phyloP scores from a whole-genome alignment of 1,140 invertebrate genomes.

The Drosophila trapezifrons region DNA sequence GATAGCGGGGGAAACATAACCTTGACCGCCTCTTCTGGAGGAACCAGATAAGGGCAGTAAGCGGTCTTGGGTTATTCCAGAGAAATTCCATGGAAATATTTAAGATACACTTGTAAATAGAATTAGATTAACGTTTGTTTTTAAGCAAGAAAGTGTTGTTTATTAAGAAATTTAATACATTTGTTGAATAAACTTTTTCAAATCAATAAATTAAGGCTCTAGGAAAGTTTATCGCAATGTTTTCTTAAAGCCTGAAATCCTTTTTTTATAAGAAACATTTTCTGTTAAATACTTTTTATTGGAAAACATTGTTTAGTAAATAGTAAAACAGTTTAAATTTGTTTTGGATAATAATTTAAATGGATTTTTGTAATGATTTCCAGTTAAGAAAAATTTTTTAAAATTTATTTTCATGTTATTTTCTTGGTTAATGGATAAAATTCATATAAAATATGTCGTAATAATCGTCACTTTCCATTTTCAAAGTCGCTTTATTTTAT shows the following conservation, averaged over 20 bases:
- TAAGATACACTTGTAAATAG: background rate
- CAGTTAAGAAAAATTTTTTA: too few species aligned
- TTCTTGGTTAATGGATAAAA: background rate
- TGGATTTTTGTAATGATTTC: background rate
- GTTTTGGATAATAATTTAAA: too few species aligned
- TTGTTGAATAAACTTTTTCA: too few species aligned
- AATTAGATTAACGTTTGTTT: background rate
- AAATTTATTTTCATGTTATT: too few species aligned
- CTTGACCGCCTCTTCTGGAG: constrained; percentile 42
- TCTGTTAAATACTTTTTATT: too few species aligned
- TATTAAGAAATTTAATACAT: too few species aligned
- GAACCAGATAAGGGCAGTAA: constrained; percentile 8
- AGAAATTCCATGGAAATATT: background rate
- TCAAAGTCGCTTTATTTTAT: background rate
- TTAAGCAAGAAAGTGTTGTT: background rate
- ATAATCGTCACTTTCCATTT: constrained; percentile 4
- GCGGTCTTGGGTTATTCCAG: background rate
- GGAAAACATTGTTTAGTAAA: background rate
- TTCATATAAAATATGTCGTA: background rate
- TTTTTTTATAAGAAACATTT: background rate
- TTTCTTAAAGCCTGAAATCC: background rate
- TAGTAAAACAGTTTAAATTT: too few species aligned
- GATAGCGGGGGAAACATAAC: constrained; percentile 15
- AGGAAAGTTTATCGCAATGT: too few species aligned
- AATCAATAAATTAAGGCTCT: too few species aligned